Evolutionary conservation across 2,113 vertebrate species (phyloP).

Genomic region (Labrus mixtus): DNA sequence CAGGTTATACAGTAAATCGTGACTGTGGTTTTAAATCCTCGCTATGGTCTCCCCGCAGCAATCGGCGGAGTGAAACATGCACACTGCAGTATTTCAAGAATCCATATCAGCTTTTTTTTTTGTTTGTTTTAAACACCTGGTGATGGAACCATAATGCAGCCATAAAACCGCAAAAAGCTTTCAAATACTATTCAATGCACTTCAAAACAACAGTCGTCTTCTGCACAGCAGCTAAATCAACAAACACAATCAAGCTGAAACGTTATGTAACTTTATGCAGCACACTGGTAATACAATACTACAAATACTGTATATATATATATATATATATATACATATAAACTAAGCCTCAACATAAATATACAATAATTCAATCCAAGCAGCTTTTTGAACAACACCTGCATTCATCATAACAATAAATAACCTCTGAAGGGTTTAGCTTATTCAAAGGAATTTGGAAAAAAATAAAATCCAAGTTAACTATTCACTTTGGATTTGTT

Average conservation of each 20-base stretch:
- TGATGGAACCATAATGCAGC: conserved; percentile 17
- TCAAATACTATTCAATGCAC: neutral
- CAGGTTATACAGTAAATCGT: conserved; percentile 63
- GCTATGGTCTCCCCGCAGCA: conserved; percentile 38
- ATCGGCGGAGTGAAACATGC: conserved; percentile 6
- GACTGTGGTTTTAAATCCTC: conserved; percentile 63
- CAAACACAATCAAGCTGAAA: neutral
- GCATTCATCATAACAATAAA: too few species aligned
- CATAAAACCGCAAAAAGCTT: conserved; percentile 16
- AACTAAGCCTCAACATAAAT: neutral
- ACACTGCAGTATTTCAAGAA: conserved; percentile 23
- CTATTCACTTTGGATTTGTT: too few species aligned
- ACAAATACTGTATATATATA: too few species aligned
- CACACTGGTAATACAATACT: neutral
- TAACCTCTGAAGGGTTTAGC: too few species aligned
- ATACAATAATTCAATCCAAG: neutral
- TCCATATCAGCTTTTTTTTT: conserved; percentile 24
- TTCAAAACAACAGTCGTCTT: neutral
- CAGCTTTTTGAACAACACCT: too few species aligned
- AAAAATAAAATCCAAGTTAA: too few species aligned
- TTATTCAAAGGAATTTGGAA: too few species aligned
- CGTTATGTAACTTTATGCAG: neutral
- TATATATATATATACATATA: neutral
- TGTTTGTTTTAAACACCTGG: conserved; percentile 10
- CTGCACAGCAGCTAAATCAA: neutral